A percentile compares a stretch with the other conserved stretches of the same genome.
These are phyloP conservation scores for Poecile atricapillus DNA, from an alignment of 2,113 vertebrate genomes.

Conservation along the genomic window DNA sequence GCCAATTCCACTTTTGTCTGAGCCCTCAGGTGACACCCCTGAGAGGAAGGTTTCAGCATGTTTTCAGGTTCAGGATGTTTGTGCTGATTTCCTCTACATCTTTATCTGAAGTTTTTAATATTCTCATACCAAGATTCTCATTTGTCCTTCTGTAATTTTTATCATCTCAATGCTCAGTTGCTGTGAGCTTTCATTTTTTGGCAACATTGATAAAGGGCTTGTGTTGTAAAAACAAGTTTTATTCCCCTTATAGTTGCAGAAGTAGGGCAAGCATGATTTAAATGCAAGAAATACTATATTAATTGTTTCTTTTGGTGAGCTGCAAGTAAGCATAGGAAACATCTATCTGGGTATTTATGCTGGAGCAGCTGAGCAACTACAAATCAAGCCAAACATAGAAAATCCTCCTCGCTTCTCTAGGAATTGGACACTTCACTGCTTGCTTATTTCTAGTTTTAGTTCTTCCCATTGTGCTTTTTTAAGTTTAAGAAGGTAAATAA, in stretches of 20 bases:
- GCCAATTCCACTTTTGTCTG: neutral
- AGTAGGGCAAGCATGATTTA: constrained; percentile 60
- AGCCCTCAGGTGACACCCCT: neutral
- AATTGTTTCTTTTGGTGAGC: constrained; percentile 42
- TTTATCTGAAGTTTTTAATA: neutral
- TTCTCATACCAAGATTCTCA: neutral
- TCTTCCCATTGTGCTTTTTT: neutral
- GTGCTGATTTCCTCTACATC: neutral
- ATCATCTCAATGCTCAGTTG: neutral
- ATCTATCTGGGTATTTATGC: neutral
- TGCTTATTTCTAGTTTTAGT: neutral
- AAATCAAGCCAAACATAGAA: neutral
- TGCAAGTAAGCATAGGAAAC: constrained; percentile 8
- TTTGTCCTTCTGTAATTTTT: constrained; percentile 7
- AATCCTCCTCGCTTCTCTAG: neutral
- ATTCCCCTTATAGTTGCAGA: constrained; percentile 55
- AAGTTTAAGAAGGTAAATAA: neutral
- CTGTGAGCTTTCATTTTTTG: constrained; percentile 24
- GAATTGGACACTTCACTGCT: neutral
- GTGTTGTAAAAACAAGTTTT: constrained; percentile 39
- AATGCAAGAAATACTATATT: constrained; percentile 44
- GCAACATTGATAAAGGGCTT: constrained; percentile 14
- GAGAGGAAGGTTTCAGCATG: neutral
- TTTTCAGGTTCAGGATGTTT: neutral
- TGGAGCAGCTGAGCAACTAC: neutral